Percentiles rank a stretch among this genome's conserved stretches.
Conservation (phyloP, 2,113 vertebrate species). For the Saiga tatarica region DNA sequence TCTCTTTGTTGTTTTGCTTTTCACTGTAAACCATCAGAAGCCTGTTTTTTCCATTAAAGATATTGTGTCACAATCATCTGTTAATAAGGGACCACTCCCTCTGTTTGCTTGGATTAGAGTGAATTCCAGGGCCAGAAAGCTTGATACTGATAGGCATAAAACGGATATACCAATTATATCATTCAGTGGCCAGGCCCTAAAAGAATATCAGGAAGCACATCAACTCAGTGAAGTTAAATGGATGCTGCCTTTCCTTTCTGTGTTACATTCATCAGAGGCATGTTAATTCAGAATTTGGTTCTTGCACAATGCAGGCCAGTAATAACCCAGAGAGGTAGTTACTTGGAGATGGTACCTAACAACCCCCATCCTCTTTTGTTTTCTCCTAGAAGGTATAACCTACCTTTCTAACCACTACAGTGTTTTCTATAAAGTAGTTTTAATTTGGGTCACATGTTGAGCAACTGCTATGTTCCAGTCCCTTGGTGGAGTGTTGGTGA, state of each 20-base stretch:
- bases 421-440: neutral
- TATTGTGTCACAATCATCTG: neutral
- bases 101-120: neutral
- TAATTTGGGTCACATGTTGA: neutral
- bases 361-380: neutral
- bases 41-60: neutral
- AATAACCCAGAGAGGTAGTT: neutral
- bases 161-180: neutral
- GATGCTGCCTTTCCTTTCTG: conserved; percentile 35
- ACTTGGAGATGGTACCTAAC: neutral
- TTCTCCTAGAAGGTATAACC: neutral
- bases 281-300: conserved; percentile 52
- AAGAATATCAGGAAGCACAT: conserved; percentile 32
- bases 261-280: conserved; percentile 36
- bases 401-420: neutral
- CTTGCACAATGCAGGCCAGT: neutral
- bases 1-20: neutral
- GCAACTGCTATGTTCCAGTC: neutral
- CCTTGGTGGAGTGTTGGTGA: neutral
- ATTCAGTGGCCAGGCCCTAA: neutral
- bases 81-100: neutral
- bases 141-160: neutral
- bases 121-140: neutral
- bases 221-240: conserved; percentile 38
- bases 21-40: conserved; percentile 3